Conservation (phyloP, 2,797 vertebrate species). For the Sebastiscus tertius region DNA sequence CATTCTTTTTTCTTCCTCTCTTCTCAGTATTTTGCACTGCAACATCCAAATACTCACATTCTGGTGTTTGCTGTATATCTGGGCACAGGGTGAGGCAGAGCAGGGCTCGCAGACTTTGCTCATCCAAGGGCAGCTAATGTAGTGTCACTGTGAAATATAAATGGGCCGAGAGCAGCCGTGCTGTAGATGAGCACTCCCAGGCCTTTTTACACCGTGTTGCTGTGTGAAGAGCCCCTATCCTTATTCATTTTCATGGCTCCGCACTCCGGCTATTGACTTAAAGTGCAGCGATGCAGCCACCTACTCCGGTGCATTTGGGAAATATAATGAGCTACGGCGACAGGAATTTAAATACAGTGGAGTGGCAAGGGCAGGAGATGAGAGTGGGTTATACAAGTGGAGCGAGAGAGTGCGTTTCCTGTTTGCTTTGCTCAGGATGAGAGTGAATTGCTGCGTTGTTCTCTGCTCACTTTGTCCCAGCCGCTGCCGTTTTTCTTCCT, state of each 20-base stretch:
- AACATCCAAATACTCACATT: slow-evolving; percentile 2
- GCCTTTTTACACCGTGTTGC: slow-evolving; percentile 62
- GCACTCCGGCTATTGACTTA: slow-evolving; percentile 67
- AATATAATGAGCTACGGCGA: slow-evolving; percentile 67
- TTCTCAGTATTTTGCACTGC: not conserved
- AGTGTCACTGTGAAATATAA: slow-evolving; percentile 75
- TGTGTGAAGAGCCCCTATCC: slow-evolving; percentile 65
- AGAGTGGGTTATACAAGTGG: slow-evolving; percentile 56
- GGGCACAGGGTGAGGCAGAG: slow-evolving; percentile 21
- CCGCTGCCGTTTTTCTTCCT: slow-evolving; percentile 18
- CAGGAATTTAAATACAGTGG: slow-evolving; percentile 67
- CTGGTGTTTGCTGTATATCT: slow-evolving; percentile 25
- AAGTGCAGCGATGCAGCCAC: slow-evolving; percentile 72
- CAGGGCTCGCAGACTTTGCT: slow-evolving; percentile 45
- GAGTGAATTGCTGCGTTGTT: slow-evolving; percentile 47
- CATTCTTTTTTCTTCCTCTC: not conserved
- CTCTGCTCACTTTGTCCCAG: slow-evolving; percentile 27
- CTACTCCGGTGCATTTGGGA: slow-evolving; percentile 67
- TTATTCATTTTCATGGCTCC: slow-evolving; percentile 71
- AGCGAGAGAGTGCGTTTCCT: slow-evolving; percentile 48
- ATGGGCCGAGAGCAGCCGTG: slow-evolving; percentile 63
- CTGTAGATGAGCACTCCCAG: slow-evolving; percentile 68
- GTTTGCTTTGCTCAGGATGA: slow-evolving; percentile 52
- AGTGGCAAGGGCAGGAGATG: slow-evolving; percentile 64
- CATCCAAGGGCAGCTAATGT: slow-evolving; percentile 71